Evolutionary conservation across 2,113 vertebrate species (phyloP).

Genomic region (Laticauda colubrina): DNA sequence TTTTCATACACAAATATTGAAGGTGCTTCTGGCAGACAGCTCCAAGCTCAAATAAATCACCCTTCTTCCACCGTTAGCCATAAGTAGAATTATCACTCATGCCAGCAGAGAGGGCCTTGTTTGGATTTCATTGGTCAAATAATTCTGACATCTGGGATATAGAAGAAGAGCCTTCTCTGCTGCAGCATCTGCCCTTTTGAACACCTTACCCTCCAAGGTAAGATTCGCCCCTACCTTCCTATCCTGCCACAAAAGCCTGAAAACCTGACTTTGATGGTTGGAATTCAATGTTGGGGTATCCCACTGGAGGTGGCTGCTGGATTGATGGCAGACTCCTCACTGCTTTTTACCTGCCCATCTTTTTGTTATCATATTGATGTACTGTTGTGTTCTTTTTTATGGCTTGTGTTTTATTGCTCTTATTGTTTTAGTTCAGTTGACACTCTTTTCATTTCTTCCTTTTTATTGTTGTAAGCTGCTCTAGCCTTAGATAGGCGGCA

Average conservation of each 20-base stretch:
- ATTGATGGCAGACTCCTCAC: neutral
- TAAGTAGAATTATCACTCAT: neutral
- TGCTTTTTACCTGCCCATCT: neutral
- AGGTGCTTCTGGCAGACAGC: slow-evolving; percentile 1
- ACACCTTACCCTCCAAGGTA: neutral
- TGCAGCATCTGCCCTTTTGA: neutral
- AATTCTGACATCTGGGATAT: neutral
- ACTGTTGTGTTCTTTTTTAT: neutral
- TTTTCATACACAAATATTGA: neutral
- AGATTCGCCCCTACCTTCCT: neutral
- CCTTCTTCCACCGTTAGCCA: neutral
- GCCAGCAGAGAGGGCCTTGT: neutral
- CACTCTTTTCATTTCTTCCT: neutral
- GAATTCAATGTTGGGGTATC: neutral
- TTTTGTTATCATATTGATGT: neutral
- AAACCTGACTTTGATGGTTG: too few species aligned
- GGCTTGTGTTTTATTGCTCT: neutral
- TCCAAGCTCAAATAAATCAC: neutral
- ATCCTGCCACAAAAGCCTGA: neutral
- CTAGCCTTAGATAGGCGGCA: too few species aligned
- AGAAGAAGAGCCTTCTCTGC: neutral
- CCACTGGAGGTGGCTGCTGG: neutral
- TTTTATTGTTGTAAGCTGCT: neutral
- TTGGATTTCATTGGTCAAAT: neutral
- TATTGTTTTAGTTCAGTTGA: neutral